phyloP scores from a whole-genome alignment of 2,888 invertebrate species.

The Ramazzottius varieornatus region DNA sequence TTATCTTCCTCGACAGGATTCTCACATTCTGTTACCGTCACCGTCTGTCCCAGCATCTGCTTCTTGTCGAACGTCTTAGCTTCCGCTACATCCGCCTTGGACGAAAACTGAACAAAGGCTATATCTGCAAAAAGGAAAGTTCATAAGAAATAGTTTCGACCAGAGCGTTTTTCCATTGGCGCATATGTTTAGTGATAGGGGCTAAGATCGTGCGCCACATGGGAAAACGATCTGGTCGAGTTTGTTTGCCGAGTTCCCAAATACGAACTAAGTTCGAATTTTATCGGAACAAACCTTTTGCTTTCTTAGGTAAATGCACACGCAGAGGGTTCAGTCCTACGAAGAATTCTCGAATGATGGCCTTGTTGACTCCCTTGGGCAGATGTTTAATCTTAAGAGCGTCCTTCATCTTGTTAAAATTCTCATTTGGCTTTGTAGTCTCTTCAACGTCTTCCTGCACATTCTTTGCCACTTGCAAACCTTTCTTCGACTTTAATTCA shows the following conservation, averaged over 20 bases:
- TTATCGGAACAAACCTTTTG: slow-evolving; percentile 2
- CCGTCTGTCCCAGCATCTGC: slow-evolving; percentile 4
- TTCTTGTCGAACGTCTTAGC: background rate
- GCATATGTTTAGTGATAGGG: too few relatives aligned
- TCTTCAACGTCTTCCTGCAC: slow-evolving; percentile 24
- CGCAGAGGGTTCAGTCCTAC: background rate
- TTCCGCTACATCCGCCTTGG: slow-evolving; percentile 5
- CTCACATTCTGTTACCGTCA: slow-evolving; percentile 6
- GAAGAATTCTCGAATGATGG: slow-evolving; percentile 7
- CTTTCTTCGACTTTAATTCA: slow-evolving; percentile 4
- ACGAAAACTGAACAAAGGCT: slow-evolving; percentile 6
- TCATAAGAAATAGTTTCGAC: too few relatives aligned
- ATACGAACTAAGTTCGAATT: background rate
- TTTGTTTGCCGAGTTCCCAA: too few relatives aligned
- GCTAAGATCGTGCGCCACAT: too few relatives aligned
- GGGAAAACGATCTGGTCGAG: too few relatives aligned
- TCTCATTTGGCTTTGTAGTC: slow-evolving; percentile 21
- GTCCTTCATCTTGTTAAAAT: slow-evolving; percentile 8
- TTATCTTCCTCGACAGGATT: background rate
- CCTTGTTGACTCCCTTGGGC: slow-evolving; percentile 6
- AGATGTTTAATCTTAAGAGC: background rate
- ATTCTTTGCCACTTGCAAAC: slow-evolving; percentile 9
- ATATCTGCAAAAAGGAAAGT: background rate
- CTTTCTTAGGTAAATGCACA: slow-evolving; percentile 6
- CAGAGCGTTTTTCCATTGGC: too few relatives aligned